Evolutionary conservation across 2,113 vertebrate genomes (phyloP), one percentile per base, ranked within the genome.

Genomic region (Montifringilla adamsi): DNA sequence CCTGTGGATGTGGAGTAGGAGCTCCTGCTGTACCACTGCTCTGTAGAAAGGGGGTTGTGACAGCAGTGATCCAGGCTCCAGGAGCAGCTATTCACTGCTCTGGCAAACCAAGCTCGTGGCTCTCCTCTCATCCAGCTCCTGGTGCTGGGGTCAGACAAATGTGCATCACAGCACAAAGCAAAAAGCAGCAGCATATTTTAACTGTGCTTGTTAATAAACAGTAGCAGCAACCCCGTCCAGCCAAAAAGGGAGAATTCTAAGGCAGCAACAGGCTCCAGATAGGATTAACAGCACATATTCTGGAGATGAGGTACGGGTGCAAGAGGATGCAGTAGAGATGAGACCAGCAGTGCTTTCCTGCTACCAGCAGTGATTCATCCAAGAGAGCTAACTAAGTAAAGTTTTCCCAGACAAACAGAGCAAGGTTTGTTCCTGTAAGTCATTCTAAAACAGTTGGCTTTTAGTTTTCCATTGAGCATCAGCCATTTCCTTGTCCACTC

Each of bases 291-390:
- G 60, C 24, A 75, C 68, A 60, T 89, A 46, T 46, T 91, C 87
- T 80, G 27, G 46, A 76, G 60, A 91, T 89, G 82, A 93, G 44
- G 46, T 50, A 62, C 2, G 28, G 17, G 16, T 12, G 10, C 19
- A 68, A 74, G 33, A 82, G 81, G 75, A 94, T 93, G 63, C 9
- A 6, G 41, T 5, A 73, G 49, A 59, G 75, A 93, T 31, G 2
- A 66, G 58, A 89, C 16, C 58, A 74, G 70, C 33, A 85, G 66
- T 2, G 11, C 78, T 84, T 79, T 81, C 33, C 81, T 94, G 52
- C 70, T 79, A 85, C 49, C 47, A 73, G 50, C 37, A 46, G 30
- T 70, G 83, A 93, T 90, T 95, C 83, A 96, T 74, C 39, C 46
- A 66, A 73, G 43, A 76, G 31, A 72, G 19, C 60, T 70, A 55